Evolutionary conservation across 2,797 vertebrate species (phyloP), one percentile per base, ranked within the genome.

Genomic region (Pitangus sulphuratus): DNA sequence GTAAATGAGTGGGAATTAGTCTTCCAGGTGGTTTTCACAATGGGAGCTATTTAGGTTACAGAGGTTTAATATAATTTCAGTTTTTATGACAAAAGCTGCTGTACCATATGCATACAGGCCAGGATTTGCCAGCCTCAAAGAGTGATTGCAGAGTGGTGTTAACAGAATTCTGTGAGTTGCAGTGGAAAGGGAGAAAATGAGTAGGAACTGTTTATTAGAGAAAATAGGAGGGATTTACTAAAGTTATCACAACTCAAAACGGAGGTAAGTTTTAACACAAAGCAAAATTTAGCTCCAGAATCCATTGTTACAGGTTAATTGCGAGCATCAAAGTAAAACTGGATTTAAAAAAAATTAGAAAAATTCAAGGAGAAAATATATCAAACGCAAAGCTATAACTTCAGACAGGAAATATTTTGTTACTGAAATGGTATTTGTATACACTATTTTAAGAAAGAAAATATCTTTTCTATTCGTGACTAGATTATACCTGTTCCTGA

Each of bases 51-150:
- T 95, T 88, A 58, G 50, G 28, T 84, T 90, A 50, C 31, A 82
- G 51, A 84, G 18, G 47, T 70, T 94, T 82, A 72, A 26, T 66
- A 72, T n/a, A 0, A 37, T 89, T 82, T 79, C 24, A 35, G 22
- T 4, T 79, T 93, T 90, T 79, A 74, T 79, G 58, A 79, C 31
- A 85, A 91, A 97, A 95, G 70, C 40, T 79, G n/a, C 42, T 91
- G 15, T 56, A 69, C 50, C 45, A 72, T 50, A 74, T 58, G 47
- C 25, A 25, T 28, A 77, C 20, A 68, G 64, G 39, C n/a, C 51
- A 75, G 50, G 50, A 84, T 89, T 90, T 91, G 40, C 51, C 70
- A 87, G 37, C 17, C 44, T 87, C 25, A 25, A 75, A 88, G 80
- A 50, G 57, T 16, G 88, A 80, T 56, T 56, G 87, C 45, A 62